phyloP scores from a whole-genome alignment of 2,113 vertebrate species.

The Datnioides undecimradiatus region DNA sequence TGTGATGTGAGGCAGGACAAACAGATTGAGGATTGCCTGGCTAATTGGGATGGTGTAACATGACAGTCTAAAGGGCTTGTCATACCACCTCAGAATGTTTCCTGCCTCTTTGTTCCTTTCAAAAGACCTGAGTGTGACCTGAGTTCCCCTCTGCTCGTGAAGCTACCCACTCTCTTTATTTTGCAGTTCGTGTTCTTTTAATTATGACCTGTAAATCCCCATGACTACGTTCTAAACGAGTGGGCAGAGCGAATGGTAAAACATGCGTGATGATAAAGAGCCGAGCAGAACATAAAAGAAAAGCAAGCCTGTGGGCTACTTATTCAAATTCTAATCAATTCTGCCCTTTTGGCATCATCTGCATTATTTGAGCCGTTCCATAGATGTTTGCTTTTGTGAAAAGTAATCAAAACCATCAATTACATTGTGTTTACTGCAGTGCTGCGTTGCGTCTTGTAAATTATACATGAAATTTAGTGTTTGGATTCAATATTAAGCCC shows the following conservation, averaged over 20 bases:
- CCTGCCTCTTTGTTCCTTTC: not conserved
- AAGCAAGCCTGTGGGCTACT: not conserved
- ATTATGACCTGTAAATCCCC: not conserved
- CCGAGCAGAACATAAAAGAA: not conserved
- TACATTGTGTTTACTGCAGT: conserved; percentile 11
- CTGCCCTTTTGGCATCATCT: conserved; percentile 13
- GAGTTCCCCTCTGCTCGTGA: not conserved
- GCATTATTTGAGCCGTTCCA: conserved; percentile 1
- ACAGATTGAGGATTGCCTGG: conserved; percentile 22
- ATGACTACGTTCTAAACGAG: not conserved
- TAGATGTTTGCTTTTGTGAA: conserved; percentile 7
- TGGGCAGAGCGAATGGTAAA: not conserved
- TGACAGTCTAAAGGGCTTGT: conserved; percentile 10
- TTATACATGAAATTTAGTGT: conserved; percentile 34
- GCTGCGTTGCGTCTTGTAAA: conserved; percentile 32
- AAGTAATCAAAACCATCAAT: conserved; percentile 21
- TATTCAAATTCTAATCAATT: conserved; percentile 1
- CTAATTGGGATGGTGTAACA: conserved; percentile 33
- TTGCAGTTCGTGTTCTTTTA: not conserved
- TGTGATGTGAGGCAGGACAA: conserved; percentile 40
- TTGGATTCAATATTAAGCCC: conserved; percentile 12
- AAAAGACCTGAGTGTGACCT: not conserved
- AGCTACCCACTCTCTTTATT: not conserved
- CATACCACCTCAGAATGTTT: not conserved
- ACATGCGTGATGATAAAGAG: not conserved